Evolutionary conservation across 2,113 vertebrate species (phyloP).

Genomic region (Calidris pygmaea): DNA sequence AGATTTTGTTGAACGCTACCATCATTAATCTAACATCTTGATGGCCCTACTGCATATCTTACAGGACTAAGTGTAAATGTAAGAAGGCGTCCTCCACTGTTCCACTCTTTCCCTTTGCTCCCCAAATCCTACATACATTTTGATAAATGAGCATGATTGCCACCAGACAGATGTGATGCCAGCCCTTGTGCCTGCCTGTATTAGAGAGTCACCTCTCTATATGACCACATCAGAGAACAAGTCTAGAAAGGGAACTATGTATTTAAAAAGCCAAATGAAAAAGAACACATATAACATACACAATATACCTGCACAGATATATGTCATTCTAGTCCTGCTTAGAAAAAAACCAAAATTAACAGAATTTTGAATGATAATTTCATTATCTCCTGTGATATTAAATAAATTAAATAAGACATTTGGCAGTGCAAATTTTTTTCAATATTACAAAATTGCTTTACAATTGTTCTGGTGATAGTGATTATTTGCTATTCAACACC

Average conservation of each 20-base stretch:
- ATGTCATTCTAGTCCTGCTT: not conserved
- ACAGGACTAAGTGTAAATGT: not conserved
- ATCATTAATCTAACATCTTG: not conserved
- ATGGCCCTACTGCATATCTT: not conserved
- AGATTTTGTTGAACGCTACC: rapidly evolving
- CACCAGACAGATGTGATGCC: not conserved
- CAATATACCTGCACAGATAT: not conserved
- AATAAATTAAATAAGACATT: not conserved
- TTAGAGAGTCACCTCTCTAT: not conserved
- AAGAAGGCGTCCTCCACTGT: not conserved
- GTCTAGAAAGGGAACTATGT: not conserved
- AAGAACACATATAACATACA: not conserved
- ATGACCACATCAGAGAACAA: not conserved
- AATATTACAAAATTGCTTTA: not conserved
- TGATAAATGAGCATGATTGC: not conserved
- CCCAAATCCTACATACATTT: not conserved
- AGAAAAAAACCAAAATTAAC: not conserved
- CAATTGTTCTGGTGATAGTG: not conserved
- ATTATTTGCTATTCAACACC: not conserved
- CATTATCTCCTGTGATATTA: not conserved
- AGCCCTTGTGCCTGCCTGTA: not conserved
- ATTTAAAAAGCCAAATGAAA: not conserved
- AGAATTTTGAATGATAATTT: not conserved
- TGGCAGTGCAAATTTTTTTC: not conserved
- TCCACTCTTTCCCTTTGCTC: not conserved